These are phyloP conservation scores for Pasiphila rectangulata DNA, from an alignment of 2,888 invertebrate species.

Conservation along the genomic window DNA sequence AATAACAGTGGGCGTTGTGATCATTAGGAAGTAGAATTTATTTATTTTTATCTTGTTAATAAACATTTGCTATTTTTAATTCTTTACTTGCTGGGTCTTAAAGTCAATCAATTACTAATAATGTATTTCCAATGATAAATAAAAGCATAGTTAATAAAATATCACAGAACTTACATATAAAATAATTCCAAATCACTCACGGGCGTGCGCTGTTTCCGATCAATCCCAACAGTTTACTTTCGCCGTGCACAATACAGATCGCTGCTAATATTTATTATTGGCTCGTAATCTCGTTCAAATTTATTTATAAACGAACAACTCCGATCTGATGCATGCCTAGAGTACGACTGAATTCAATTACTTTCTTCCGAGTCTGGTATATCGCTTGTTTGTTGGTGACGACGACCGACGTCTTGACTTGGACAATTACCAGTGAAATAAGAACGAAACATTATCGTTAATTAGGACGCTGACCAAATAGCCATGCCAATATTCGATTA, in stretches of 20 bases:
- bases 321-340: conserved; percentile 57
- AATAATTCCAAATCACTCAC: conserved; percentile 1
- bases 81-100: no score
- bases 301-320: conserved; percentile 67
- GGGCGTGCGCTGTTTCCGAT: conserved; percentile 15
- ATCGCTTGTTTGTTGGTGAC: conserved; percentile 55
- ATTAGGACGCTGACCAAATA: conserved; percentile 70
- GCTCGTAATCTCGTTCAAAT: conserved; percentile 48
- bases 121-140: no score
- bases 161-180: conserved; percentile 7
- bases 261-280: conserved; percentile 48
- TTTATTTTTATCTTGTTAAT: no score
- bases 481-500: conserved; percentile 62
- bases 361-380: conserved; percentile 61
- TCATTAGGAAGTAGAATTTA: no score
- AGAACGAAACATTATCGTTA: conserved; percentile 68
- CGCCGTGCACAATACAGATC: conserved; percentile 46
- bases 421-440: conserved; percentile 77
- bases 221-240: conserved; percentile 31
- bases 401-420: conserved; percentile 54
- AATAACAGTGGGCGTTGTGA: no score
- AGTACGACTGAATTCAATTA: conserved; percentile 70
- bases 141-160: no score
- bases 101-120: no score
- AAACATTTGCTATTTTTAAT: no score